Percentiles rank a stretch among this genome's conserved stretches.
These are phyloP conservation scores for Xiphias gladius DNA, from an alignment of 2,113 vertebrate genomes.

Conservation along the genomic window DNA sequence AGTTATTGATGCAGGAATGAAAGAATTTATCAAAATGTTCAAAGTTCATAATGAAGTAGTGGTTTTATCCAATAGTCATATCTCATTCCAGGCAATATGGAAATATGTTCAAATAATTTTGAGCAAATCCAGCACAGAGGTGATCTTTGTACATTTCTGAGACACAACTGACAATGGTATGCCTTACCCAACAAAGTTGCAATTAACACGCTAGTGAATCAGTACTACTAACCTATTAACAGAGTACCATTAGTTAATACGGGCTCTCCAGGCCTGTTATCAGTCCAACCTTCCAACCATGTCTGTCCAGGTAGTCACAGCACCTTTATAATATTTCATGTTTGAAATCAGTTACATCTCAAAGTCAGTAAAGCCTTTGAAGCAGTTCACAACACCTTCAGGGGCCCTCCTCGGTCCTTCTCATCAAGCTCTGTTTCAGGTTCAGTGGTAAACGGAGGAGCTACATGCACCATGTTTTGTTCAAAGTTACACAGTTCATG, in stretches of 20 bases:
- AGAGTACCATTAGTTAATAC: constrained; percentile 48
- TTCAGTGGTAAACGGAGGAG: constrained; percentile 70
- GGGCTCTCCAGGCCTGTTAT: constrained; percentile 12
- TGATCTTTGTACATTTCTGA: constrained; percentile 55
- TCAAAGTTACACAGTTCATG: constrained; percentile 71
- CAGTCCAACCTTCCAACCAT: constrained; percentile 30
- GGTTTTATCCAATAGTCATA: constrained; percentile 70
- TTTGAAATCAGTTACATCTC: constrained; percentile 30
- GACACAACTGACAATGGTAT: constrained; percentile 23
- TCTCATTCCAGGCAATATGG: constrained; percentile 49
- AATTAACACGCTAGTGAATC: constrained; percentile 46
- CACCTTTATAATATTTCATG: constrained; percentile 51
- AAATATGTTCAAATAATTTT: constrained; percentile 29
- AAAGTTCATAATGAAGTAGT: constrained; percentile 66
- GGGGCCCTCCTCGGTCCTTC: constrained; percentile 10
- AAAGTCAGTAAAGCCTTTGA: constrained; percentile 51
- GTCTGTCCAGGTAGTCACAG: constrained; percentile 50
- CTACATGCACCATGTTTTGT: constrained; percentile 63
- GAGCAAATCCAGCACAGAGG: constrained; percentile 49
- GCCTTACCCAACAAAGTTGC: constrained; percentile 20
- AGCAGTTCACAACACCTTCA: constrained; percentile 38
- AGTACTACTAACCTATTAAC: constrained; percentile 45
- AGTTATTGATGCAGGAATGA: constrained; percentile 13
- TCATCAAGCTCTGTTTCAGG: constrained; percentile 43
- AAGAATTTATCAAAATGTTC: constrained; percentile 34